Evolutionary conservation across 1,140 invertebrate species (phyloP), one percentile per base, ranked within the genome.

Genomic region (Trypoxylus dichotomus): DNA sequence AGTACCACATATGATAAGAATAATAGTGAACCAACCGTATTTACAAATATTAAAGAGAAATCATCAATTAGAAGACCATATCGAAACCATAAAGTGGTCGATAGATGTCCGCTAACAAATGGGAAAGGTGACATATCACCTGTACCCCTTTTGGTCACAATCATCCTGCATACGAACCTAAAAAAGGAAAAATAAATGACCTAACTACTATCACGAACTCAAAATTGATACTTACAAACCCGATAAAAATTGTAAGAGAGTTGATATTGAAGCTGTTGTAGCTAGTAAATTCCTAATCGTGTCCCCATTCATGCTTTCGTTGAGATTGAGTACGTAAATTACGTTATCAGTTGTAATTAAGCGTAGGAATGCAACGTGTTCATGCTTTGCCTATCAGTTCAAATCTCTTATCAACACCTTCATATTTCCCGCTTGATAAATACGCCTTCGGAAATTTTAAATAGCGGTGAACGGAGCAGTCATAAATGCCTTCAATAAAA

Each of bases 81-180:
- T 77, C 90, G 85, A 15, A 93, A 80, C 93, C 93, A 94, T 13
- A 94, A 83, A 80, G 88, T 89, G 81, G 90, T 91, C 78, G 93
- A 94, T 83, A 94, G 87, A 83, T 92, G 91, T 80, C 93, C 93
- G 81, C 91, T 92, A 75, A 94, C 86, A 86, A 95, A 95, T 73
- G 93, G 92, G 78, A 94, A 87, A 0, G 90, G 89, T 3, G 93
- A 94, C 8, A 91, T 87, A 82, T 94, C 92, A 11, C 90, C 91
- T 5, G 92, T 92, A 25, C 90, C 90, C 76, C 89, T 88, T 85
- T 92, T 92, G 80, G 86, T 85, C 8, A 92, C 87, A 85, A 91
- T 92, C 85, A 92, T 91, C 79, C 87, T 89, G 82, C 92, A 93
- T 19, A 93, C 91, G 47, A 93, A 85, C 54, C 93, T 94, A 84